Evolutionary conservation across 1,140 invertebrate species (phyloP), one percentile per base, ranked within the genome.

Genomic region (Papilio helenus): DNA sequence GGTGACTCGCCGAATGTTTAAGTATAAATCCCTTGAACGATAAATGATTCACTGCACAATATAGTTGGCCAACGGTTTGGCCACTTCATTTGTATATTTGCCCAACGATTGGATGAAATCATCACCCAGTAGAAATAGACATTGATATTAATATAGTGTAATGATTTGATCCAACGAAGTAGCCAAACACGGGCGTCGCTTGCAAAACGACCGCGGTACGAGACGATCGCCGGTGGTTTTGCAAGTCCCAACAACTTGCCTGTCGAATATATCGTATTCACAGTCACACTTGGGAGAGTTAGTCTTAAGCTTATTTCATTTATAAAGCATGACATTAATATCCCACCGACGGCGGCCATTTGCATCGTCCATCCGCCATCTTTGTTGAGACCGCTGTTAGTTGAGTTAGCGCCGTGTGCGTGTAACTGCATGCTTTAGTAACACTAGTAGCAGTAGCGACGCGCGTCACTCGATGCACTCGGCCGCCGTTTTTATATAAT

Each of bases 1-100:
- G 93, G 93, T 94, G 91, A 91, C 86, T 93, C 93, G 92, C 87
- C 93, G 93, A 93, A 89, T 92, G 91, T 94, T 94, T 94, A 93
- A 93, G 90, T 92, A 93, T 92, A 92, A 76, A 87, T 89, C 86
- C 91, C 87, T 90, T 88, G 86, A 93, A 90, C 89, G 87, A 90
- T 89, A 90, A 89, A 86, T 84, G 84, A 87, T 90, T 93, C 90
- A 94, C 89, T 89, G 92, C 93, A 93, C 90, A 78, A 84, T 78
- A 85, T 90, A 89, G 89, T 82, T 86, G 88, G 81, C 84, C 79
- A 81, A 65, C 82, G 83, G 84, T 90, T 88, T 92, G 90, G 87
- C 81, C 79, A 86, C 86, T 91, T 89, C 85, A 80, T 55, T 79
- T 84, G 82, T 87, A 87, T 79, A 86, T 86, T 83, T 61, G 76